Base-by-base conservation (phyloP, 1,140 invertebrate genomes). In the Tetramorium alpestre region DNA sequence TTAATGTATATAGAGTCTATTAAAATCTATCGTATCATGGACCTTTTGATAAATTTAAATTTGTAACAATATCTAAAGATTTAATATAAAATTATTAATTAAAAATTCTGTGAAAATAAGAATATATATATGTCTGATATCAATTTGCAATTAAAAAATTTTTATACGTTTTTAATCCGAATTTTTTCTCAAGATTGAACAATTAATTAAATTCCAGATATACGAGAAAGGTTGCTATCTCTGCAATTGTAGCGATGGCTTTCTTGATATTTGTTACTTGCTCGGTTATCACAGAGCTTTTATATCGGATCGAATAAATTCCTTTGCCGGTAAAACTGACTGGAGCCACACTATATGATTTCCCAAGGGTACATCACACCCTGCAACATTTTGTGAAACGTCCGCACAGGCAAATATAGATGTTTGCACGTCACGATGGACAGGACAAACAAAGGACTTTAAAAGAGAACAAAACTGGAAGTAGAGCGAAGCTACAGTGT, bases 231-330 rank as follows among this genome's bases (percentile, higher is more conserved):
- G 33, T 44, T 56, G 3, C 3, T 22, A 16, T 7, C 28, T 25
- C 6, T 13, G 41, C 54, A 58, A 75, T 84, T 58, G 69, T 60
- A 58, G n/a, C 56, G 13, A 58, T 67, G 75, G 56, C 60, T 87
- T 75, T 81, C 77, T 87, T 85, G 75, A 76, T 90, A 70, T 65
- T 90, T 85, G 78, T 87, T 87, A 75, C 67, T 64, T 49, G 76
- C 49, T 60, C 60, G 70, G 62, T 58, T 87, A 90, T 90, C 86
- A 67, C 76, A 47, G 60, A 54, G 86, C 75, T 85, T 90, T 90
- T 90, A 89, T 90, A 89, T 90, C 86, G 70, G 64, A n/a, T 77
- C 47, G 72, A 86, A 84, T 88, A 90, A 90, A 90, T 90, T 89
- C 80, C 76, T 78, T 85, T 78, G 69, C 38, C 41, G 62, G 49